Evolutionary conservation across 2,797 vertebrate species (phyloP).

Genomic region (Ptychadena robeensis): DNA sequence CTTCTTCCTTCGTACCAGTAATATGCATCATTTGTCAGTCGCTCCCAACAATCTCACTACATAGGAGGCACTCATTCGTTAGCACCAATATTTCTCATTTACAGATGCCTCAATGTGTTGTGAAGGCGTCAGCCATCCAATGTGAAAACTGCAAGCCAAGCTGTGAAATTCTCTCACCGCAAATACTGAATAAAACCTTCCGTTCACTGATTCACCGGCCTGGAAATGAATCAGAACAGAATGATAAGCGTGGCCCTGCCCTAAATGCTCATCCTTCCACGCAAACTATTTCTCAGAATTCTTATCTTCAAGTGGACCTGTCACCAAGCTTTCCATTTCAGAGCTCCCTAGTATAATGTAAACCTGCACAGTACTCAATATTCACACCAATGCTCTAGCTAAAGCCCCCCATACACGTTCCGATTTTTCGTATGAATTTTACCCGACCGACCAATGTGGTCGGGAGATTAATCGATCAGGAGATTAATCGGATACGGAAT

Average conservation of each 20-base stretch:
- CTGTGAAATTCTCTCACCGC: background rate
- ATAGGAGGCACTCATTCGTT: background rate
- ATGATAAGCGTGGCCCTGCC: background rate
- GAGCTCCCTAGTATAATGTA: background rate
- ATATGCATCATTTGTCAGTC: background rate
- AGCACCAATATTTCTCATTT: background rate
- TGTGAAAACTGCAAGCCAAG: background rate
- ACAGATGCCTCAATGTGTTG: background rate
- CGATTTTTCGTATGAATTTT: too few species aligned
- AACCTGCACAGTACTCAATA: background rate
- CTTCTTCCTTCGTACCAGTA: background rate
- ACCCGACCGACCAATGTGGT: too few species aligned
- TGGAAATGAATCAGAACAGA: background rate
- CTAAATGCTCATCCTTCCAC: background rate
- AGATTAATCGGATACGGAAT: too few species aligned
- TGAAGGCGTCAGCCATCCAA: background rate
- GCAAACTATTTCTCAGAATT: background rate
- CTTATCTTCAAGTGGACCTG: background rate
- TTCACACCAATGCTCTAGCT: too few species aligned
- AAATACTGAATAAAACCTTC: constrained; percentile 1
- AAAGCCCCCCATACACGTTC: too few species aligned
- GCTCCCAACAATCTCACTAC: background rate
- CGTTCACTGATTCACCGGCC: background rate
- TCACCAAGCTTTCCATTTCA: background rate
- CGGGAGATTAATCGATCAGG: too few species aligned